Percentiles rank a stretch among this genome's conserved stretches.
phyloP scores from a whole-genome alignment of 53 echinoderm and acorn worm species.

The Luidia sarsii region DNA sequence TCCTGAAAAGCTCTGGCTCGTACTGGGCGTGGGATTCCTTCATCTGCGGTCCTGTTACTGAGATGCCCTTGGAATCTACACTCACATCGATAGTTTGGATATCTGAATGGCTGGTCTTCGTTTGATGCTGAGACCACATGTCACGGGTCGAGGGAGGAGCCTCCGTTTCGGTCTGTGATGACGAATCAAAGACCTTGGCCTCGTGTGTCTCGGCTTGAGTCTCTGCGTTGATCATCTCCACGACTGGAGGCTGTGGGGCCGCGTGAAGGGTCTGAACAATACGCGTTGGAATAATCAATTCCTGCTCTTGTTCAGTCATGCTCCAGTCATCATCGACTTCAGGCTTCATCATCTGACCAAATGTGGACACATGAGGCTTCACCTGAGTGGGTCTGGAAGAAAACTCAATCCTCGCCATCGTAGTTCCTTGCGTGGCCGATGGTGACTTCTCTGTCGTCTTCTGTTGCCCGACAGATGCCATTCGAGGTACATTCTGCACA shows the following conservation, averaged over 20 bases:
- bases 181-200: too few species aligned
- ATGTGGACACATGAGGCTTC: background rate
- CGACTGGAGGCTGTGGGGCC: too few species aligned
- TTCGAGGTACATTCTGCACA: conserved; percentile 29
- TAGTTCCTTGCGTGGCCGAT: background rate
- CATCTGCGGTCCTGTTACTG: conserved; percentile 35
- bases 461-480: conserved; percentile 31
- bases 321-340: conserved; percentile 14
- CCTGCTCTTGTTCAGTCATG: conserved; percentile 31
- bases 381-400: conserved; percentile 28
- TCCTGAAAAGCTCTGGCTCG: conserved; percentile 49
- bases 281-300: too few species aligned
- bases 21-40: conserved; percentile 56
- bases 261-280: too few species aligned
- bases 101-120: conserved; percentile 19
- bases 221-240: too few species aligned
- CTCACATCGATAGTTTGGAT: conserved; percentile 53
- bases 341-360: conserved; percentile 31
- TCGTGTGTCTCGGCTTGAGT: too few species aligned
- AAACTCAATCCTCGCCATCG: conserved; percentile 11
- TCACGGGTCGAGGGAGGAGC: background rate
- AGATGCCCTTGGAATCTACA: conserved; percentile 1
- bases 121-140: background rate
- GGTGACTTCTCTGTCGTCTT: conserved; percentile 7
- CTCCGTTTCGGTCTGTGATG: conserved; percentile 6